Percentiles rank a stretch among this genome's conserved stretches.
Conservation (phyloP, 2,797 vertebrate genomes). For the Esox lucius region DNA sequence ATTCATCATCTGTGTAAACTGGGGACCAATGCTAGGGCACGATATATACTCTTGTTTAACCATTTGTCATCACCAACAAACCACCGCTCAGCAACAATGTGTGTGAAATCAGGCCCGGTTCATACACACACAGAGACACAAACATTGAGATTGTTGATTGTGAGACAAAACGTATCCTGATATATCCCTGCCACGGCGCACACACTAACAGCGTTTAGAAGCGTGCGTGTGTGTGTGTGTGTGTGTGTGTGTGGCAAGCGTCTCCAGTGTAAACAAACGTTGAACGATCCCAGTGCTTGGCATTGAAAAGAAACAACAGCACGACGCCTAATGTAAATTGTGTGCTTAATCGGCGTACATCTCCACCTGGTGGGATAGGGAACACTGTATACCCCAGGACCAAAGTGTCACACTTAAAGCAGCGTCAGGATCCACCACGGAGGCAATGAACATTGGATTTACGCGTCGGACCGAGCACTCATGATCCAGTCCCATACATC, state of each 20-base stretch:
- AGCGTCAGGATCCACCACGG: not conserved
- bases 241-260: too few relatives aligned
- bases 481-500: not conserved
- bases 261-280: not conserved
- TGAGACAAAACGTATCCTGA: slow-evolving; percentile 44
- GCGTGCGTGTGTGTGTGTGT: too few relatives aligned
- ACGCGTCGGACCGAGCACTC: not conserved
- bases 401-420: not conserved
- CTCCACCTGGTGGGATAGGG: slow-evolving; percentile 12
- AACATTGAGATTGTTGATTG: slow-evolving; percentile 45
- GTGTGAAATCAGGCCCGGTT: slow-evolving; percentile 5
- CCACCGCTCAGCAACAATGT: slow-evolving; percentile 52
- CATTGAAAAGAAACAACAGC: slow-evolving; percentile 27
- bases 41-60: slow-evolving; percentile 41
- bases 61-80: slow-evolving; percentile 55
- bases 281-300: slow-evolving; percentile 26
- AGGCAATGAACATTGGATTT: not conserved
- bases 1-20: slow-evolving; percentile 53
- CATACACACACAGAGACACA: slow-evolving; percentile 19
- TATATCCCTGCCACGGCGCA: slow-evolving; percentile 36
- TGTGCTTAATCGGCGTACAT: slow-evolving; percentile 17
- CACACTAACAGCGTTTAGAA: slow-evolving; percentile 19
- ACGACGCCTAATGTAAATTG: slow-evolving; percentile 13
- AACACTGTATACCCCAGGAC: too few relatives aligned
- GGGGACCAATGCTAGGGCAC: slow-evolving; percentile 22